Evolutionary conservation across 1,140 invertebrate species (phyloP).

Genomic region (Doryteuthis pealeii): DNA sequence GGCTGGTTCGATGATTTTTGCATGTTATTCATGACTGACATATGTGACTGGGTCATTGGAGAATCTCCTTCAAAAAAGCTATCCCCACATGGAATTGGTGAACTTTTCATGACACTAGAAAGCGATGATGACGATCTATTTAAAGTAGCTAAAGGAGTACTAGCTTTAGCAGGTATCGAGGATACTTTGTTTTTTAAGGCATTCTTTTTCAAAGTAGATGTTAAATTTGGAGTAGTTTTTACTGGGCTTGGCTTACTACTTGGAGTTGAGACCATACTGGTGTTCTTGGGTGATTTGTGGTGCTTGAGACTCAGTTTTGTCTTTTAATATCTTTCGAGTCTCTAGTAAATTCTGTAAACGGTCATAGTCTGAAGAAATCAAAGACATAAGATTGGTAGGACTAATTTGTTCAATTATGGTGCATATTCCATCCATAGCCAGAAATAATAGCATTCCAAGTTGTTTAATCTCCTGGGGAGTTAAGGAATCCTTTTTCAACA

Average conservation of each 20-base stretch:
- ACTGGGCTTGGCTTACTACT: not conserved
- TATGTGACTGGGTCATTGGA: too few species aligned
- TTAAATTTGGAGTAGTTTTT: not conserved
- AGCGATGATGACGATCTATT: not conserved
- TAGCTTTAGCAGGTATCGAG: not conserved
- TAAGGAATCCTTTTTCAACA: not conserved
- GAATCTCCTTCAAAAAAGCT: conserved; percentile 53
- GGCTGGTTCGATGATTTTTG: too few species aligned
- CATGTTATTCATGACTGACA: too few species aligned
- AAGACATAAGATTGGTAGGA: conserved; percentile 39
- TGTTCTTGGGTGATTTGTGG: not conserved
- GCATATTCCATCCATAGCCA: conserved; percentile 46
- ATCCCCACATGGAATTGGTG: conserved; percentile 49
- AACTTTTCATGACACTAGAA: conserved; percentile 22
- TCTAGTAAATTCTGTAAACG: conserved; percentile 42
- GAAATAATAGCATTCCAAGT: conserved; percentile 31
- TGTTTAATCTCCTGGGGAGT: conserved; percentile 22
- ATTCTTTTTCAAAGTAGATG: conserved; percentile 18
- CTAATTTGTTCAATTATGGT: conserved; percentile 42
- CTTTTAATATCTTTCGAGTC: conserved; percentile 28
- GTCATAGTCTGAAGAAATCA: conserved; percentile 34
- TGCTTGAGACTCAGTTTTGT: not conserved
- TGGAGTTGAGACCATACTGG: not conserved
- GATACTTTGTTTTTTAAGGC: conserved; percentile 22
- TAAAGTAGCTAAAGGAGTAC: too few species aligned